Conservation (phyloP, 1,140 invertebrate genomes). For the Ceratina japonica region DNA sequence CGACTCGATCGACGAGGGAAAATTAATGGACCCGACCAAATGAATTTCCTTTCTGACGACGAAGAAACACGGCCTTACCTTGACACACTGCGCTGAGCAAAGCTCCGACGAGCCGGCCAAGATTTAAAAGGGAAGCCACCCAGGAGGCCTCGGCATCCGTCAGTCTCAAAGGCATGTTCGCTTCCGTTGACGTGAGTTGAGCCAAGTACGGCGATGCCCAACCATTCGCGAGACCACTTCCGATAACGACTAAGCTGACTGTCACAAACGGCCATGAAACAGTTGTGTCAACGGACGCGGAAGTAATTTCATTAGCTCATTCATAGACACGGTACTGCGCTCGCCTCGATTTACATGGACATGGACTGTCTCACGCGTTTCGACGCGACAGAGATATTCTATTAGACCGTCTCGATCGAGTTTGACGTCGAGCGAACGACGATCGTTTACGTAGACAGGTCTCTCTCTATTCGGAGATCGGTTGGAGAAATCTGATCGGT, state of each 20-base stretch:
- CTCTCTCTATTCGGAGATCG: background rate
- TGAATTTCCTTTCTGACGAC: conserved; percentile 32
- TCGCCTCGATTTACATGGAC: background rate
- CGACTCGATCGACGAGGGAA: background rate
- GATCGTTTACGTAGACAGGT: background rate
- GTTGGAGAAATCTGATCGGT: background rate
- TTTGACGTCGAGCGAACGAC: background rate
- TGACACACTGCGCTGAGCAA: conserved; percentile 69
- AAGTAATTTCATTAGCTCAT: conserved; percentile 47
- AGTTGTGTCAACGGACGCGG: conserved; percentile 48
- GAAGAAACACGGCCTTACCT: conserved; percentile 66
- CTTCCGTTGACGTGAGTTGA: conserved; percentile 67
- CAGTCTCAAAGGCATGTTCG: conserved; percentile 60
- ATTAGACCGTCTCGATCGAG: conserved; percentile 17
- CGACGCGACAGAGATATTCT: conserved; percentile 8
- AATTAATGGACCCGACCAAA: conserved; percentile 5
- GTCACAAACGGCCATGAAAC: conserved; percentile 50
- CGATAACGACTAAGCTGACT: conserved; percentile 72
- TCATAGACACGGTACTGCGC: conserved; percentile 24
- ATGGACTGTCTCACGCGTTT: background rate
- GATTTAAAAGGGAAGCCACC: conserved; percentile 74
- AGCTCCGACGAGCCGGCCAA: conserved; percentile 73
- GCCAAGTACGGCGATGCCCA: conserved; percentile 78
- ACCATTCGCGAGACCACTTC: conserved; percentile 72
- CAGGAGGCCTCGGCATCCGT: conserved; percentile 73